These are phyloP conservation scores for Erythrocercus mccallii DNA, from an alignment of 2,113 vertebrate genomes.

Conservation along the genomic window DNA sequence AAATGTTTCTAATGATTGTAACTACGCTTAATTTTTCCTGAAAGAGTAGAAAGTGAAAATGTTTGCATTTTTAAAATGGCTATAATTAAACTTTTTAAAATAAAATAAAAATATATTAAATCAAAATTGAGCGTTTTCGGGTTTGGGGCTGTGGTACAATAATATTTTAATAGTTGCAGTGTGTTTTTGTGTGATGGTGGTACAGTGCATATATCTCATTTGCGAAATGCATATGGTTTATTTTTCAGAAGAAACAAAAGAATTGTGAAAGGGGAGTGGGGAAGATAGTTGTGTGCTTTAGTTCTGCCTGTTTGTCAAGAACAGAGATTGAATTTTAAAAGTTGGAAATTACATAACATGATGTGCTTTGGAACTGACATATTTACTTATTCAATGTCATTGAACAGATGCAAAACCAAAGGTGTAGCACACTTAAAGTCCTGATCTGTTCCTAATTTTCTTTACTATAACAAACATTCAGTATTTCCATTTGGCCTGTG, in stretches of 20 bases:
- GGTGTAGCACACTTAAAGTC: not conserved
- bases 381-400: not conserved
- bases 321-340: not conserved
- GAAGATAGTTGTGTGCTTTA: not conserved
- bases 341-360: not conserved
- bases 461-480: not conserved
- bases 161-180: not conserved
- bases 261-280: not conserved
- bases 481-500: not conserved
- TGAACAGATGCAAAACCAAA: not conserved
- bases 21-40: not conserved
- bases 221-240: not conserved
- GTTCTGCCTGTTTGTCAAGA: not conserved
- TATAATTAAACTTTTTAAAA: not conserved
- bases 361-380: not conserved
- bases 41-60: not conserved
- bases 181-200: not conserved
- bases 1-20: not conserved
- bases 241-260: not conserved
- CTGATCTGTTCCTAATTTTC: not conserved
- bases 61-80: not conserved
- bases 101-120: not conserved
- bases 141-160: not conserved
- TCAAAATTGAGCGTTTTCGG: rapidly evolving
- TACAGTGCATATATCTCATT: not conserved